Evolutionary conservation across 2,113 vertebrate genomes (phyloP).

Genomic region (Monopterus albus): DNA sequence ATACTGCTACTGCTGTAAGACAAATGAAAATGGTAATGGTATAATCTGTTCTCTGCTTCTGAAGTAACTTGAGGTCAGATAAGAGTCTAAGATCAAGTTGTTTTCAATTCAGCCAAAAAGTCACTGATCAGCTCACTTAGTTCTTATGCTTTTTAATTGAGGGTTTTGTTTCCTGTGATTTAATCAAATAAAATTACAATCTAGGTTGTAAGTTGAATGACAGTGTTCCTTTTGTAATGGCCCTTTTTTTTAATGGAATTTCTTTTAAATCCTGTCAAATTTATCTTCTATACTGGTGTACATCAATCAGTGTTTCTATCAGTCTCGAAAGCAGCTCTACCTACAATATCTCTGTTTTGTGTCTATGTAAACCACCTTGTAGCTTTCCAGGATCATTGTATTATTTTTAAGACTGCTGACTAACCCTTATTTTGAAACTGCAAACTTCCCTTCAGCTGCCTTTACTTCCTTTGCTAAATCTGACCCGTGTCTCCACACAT

Average conservation of each 20-base stretch:
- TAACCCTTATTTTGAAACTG: conserved; percentile 4
- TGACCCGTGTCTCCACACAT: neutral
- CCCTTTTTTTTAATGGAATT: conserved; percentile 35
- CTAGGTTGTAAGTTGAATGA: neutral
- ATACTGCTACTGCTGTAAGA: neutral
- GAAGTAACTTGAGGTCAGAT: neutral
- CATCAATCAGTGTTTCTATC: conserved; percentile 10
- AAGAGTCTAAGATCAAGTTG: neutral
- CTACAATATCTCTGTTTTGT: conserved; percentile 17
- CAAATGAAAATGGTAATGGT: neutral
- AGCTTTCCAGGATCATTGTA: conserved; percentile 31
- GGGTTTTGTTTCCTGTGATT: too few relatives aligned
- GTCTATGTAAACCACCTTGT: conserved; percentile 19
- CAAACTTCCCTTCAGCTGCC: conserved; percentile 8
- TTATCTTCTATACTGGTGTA: conserved; percentile 65
- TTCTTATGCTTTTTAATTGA: neutral
- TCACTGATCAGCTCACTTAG: neutral
- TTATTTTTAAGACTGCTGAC: conserved; percentile 21
- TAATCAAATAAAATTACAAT: too few relatives aligned
- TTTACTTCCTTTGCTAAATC: neutral
- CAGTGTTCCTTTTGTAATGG: conserved; percentile 26
- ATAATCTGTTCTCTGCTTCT: neutral
- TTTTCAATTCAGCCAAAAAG: conserved; percentile 16
- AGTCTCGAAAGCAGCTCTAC: conserved; percentile 30
- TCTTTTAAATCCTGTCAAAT: conserved; percentile 42